A percentile compares a stretch with the other conserved stretches of the same genome.
These are phyloP conservation scores for Ecliptopera silaceata DNA, from an alignment of 2,888 invertebrate species.

Conservation along the genomic window DNA sequence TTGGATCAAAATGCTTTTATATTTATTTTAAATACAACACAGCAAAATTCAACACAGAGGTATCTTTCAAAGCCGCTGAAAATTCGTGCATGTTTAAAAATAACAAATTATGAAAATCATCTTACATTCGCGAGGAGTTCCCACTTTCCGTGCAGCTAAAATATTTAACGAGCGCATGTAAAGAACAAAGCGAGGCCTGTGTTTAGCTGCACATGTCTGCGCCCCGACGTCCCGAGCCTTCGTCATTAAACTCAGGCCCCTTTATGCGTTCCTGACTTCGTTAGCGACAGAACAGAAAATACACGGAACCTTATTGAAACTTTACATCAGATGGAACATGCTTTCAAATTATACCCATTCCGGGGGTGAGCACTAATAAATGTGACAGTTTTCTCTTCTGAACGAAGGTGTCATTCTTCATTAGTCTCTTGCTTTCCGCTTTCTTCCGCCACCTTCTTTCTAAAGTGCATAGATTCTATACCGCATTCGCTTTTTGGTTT, in stretches of 20 bases:
- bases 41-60: too few relatives aligned
- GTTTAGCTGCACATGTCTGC: slow-evolving; percentile 32
- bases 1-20: background rate
- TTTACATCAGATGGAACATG: slow-evolving; percentile 5
- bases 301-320: slow-evolving; percentile 10
- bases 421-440: too few relatives aligned
- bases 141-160: slow-evolving; percentile 50
- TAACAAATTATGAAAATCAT: slow-evolving; percentile 25
- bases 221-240: slow-evolving; percentile 46
- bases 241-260: slow-evolving; percentile 59
- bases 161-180: slow-evolving; percentile 65
- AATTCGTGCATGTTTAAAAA: slow-evolving; percentile 17
- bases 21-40: background rate
- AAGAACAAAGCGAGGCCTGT: slow-evolving; percentile 25
- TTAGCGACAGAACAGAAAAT: slow-evolving; percentile 44
- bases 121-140: slow-evolving; percentile 17
- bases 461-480: too few relatives aligned
- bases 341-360: background rate
- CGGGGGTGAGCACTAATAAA: too few relatives aligned
- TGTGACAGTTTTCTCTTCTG: too few relatives aligned
- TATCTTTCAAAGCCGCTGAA: background rate
- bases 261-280: slow-evolving; percentile 55
- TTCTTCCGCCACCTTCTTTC: too few relatives aligned
- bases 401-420: too few relatives aligned
- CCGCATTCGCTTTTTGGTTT: too few relatives aligned